Evolutionary conservation across 2,888 invertebrate species (phyloP).

Genomic region (Siphonodentalium dalli): DNA sequence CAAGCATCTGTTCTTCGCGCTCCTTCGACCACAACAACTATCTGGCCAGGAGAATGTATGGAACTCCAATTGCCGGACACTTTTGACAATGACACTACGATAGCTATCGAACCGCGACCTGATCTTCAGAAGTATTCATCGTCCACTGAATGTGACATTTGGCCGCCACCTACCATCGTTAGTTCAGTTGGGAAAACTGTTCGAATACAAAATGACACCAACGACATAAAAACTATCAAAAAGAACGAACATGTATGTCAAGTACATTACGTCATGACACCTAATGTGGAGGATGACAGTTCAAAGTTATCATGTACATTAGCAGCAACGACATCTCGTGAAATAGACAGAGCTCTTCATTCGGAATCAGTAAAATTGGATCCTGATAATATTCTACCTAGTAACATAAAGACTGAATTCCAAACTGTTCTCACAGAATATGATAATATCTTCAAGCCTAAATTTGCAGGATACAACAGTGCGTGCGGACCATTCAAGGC

Average conservation of each 20-base stretch:
- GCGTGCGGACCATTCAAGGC: constrained; percentile 17
- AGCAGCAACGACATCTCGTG: too few species aligned
- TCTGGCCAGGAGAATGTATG: constrained; percentile 23
- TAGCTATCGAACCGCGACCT: constrained; percentile 4
- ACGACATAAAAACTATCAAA: background rate
- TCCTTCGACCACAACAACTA: background rate
- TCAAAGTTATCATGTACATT: too few species aligned
- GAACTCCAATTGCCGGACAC: background rate
- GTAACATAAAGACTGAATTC: constrained; percentile 4
- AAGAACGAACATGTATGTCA: constrained; percentile 9
- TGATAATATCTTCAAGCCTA: constrained; percentile 23
- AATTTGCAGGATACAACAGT: constrained; percentile 20
- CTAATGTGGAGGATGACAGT: background rate
- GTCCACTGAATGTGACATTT: too few species aligned
- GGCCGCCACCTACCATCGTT: constrained; percentile 8
- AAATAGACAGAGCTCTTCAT: too few species aligned
- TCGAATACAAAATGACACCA: too few species aligned
- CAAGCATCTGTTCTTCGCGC: constrained; percentile 4
- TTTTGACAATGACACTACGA: background rate
- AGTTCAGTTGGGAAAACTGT: background rate
- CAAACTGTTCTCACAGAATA: constrained; percentile 8
- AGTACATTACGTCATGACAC: background rate
- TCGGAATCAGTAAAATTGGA: constrained; percentile 9
- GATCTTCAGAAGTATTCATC: too few species aligned
- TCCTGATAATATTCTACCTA: constrained; percentile 15